phyloP scores from a whole-genome alignment of 2,797 vertebrate genomes.

The Meda fulgida region DNA sequence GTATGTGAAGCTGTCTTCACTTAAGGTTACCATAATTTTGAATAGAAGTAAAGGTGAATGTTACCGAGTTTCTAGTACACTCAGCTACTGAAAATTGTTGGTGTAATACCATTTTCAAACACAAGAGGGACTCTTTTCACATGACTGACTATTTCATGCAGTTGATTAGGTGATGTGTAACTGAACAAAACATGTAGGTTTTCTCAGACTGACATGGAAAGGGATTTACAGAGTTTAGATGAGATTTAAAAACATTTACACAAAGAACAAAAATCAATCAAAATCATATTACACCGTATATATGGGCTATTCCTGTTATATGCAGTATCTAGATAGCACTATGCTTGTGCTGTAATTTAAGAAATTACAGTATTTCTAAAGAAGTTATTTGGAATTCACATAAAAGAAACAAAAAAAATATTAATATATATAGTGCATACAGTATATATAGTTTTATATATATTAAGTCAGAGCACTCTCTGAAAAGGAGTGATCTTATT shows the following conservation, averaged over 20 bases:
- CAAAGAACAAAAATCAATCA: neutral
- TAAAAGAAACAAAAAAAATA: no score
- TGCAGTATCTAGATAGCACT: no score
- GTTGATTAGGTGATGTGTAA: neutral
- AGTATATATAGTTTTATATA: no score
- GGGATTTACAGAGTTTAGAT: neutral
- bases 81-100: neutral
- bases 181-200: neutral
- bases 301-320: neutral
- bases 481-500: neutral
- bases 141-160: conserved; percentile 15
- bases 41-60: neutral
- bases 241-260: neutral
- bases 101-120: conserved; percentile 51
- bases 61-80: neutral
- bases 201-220: neutral
- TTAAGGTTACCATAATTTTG: neutral
- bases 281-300: neutral
- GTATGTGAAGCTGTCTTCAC: neutral
- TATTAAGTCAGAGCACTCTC: no score
- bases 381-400: neutral
- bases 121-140: conserved; percentile 59
- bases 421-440: no score
- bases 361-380: neutral
- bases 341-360: neutral